Percentiles rank a stretch among this genome's conserved stretches.
Conservation (phyloP, 2,797 vertebrate species). For the Pogonophryne albipinna region DNA sequence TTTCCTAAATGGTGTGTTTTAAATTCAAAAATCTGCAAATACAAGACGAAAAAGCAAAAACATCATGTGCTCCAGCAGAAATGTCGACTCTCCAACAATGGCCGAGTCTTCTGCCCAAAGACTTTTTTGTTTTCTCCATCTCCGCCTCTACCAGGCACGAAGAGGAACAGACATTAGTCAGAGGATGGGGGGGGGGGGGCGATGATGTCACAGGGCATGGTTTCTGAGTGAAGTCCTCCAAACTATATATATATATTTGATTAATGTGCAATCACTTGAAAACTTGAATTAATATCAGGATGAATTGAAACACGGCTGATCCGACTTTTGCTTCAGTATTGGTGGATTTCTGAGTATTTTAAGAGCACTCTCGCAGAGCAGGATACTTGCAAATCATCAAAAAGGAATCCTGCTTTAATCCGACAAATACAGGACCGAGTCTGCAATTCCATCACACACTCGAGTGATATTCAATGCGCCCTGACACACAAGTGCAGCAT, state of each 20-base stretch:
- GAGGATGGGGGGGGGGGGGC: not conserved
- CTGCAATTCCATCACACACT: slow-evolving; percentile 20
- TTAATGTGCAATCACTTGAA: rapidly evolving
- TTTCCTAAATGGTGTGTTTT: slow-evolving; percentile 2
- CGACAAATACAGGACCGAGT: not conserved
- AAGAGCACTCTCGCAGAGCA: not conserved
- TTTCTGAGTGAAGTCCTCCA: not conserved
- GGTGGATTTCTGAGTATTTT: not conserved
- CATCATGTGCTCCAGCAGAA: not conserved
- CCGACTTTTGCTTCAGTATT: not conserved
- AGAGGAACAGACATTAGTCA: slow-evolving; percentile 1
- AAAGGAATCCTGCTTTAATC: slow-evolving; percentile 5
- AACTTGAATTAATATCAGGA: not conserved
- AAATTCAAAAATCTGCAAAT: slow-evolving; percentile 24
- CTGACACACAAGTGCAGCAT: not conserved
- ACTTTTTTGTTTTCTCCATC: slow-evolving; percentile 25
- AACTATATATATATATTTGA: not conserved
- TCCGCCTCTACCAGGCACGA: slow-evolving; percentile 1
- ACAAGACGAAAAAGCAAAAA: not conserved
- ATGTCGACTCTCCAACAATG: slow-evolving; percentile 21
- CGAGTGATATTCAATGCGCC: slow-evolving; percentile 9
- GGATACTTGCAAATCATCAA: not conserved
- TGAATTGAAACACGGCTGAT: not conserved
- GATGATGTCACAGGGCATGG: slow-evolving; percentile 14
- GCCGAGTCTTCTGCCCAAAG: slow-evolving; percentile 14